A percentile compares a stretch with the other conserved stretches of the same genome.
phyloP scores from a whole-genome alignment of 2,113 vertebrate species.

The Dromaius novaehollandiae region DNA sequence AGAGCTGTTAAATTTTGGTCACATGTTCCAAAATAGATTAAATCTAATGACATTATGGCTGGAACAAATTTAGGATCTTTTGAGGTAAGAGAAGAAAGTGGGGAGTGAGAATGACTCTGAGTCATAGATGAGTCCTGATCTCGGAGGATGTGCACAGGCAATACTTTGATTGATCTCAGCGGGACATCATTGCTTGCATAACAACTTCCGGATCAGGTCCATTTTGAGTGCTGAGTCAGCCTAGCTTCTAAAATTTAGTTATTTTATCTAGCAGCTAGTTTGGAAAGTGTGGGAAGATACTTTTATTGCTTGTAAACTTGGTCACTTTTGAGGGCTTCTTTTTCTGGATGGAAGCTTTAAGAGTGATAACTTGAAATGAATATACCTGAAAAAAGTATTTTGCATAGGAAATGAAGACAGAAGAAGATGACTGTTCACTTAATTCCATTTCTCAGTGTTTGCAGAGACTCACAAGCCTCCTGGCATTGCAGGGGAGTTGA shows the following conservation, averaged over 20 bases:
- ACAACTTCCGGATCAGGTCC: slow-evolving; percentile 4
- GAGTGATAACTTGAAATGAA: neutral
- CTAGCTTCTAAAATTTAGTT: neutral
- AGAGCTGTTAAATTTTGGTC: neutral
- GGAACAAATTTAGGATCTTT: slow-evolving; percentile 19
- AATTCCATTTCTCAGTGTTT: neutral
- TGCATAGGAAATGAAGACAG: neutral
- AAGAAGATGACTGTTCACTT: neutral
- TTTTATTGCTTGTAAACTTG: neutral
- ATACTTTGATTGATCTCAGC: slow-evolving; percentile 27
- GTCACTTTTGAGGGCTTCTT: neutral
- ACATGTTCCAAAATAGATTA: neutral
- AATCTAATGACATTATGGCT: neutral
- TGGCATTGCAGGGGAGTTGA: neutral
- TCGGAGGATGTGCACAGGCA: slow-evolving; percentile 12
- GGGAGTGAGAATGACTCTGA: slow-evolving; percentile 52
- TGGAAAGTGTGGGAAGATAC: neutral
- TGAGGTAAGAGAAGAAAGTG: slow-evolving; percentile 35
- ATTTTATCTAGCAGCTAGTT: neutral
- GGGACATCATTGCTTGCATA: slow-evolving; percentile 38
- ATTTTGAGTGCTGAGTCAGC: slow-evolving; percentile 43
- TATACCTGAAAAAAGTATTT: neutral
- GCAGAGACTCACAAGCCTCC: neutral
- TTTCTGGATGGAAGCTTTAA: neutral
- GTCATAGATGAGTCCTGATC: slow-evolving; percentile 51